These are phyloP conservation scores for Thaumetopoea pityocampa DNA, from an alignment of 1,140 invertebrate species.

Conservation along the genomic window DNA sequence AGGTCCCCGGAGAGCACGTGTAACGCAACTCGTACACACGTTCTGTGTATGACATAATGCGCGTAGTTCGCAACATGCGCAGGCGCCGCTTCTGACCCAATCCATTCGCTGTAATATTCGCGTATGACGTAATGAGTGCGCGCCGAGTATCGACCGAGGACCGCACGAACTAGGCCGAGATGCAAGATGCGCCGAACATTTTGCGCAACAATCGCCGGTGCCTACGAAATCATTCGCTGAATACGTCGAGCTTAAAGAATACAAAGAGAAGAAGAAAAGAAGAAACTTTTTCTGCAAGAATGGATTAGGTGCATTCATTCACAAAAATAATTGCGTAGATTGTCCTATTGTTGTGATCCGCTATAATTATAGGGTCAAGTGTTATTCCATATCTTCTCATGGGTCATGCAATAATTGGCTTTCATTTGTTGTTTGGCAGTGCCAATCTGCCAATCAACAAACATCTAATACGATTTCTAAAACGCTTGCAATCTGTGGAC, in stretches of 20 bases:
- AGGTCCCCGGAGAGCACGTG: slow-evolving; percentile 30
- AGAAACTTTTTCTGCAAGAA: too few species aligned
- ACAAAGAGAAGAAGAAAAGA: background rate
- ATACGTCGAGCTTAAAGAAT: slow-evolving; percentile 3
- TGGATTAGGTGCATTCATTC: too few species aligned
- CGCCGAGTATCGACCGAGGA: slow-evolving; percentile 17
- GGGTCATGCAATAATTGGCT: too few species aligned
- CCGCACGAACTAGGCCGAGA: slow-evolving; percentile 49
- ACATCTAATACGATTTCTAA: too few species aligned
- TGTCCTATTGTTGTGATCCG: too few species aligned
- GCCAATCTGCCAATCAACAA: too few species aligned
- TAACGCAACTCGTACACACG: slow-evolving; percentile 35
- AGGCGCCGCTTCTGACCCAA: slow-evolving; percentile 55
- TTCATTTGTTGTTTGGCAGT: too few species aligned
- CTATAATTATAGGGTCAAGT: too few species aligned
- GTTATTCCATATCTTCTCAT: too few species aligned
- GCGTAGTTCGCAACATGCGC: slow-evolving; percentile 44
- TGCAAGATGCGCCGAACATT: slow-evolving; percentile 52
- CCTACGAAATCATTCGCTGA: slow-evolving; percentile 11
- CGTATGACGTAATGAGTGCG: slow-evolving; percentile 45
- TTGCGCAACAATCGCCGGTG: slow-evolving; percentile 34
- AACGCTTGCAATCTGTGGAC: too few species aligned
- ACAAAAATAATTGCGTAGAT: too few species aligned
- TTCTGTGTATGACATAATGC: slow-evolving; percentile 55
- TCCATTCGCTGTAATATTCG: slow-evolving; percentile 37